Base-by-base conservation (phyloP, 2,113 vertebrate genomes). In the Anoplopoma fimbria region DNA sequence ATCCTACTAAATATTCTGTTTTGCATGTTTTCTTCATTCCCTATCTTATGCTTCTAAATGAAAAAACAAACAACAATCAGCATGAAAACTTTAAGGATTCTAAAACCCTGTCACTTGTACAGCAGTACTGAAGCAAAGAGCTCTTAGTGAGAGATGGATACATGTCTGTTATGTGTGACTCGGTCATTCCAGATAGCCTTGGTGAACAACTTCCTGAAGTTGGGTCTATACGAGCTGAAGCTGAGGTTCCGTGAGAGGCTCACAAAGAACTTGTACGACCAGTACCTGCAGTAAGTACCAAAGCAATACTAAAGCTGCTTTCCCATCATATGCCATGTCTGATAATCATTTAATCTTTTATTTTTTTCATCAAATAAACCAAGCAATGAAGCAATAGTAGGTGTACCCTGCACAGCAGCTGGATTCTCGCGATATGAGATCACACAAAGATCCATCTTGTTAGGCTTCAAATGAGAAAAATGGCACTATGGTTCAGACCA, bases 141-240 rank as follows among this genome's bases (percentile, higher is more conserved):
- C 21, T 51, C 8, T 29, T 9, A 5, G 10, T 55, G 34, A 67
- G 25, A 76, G 15, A 34, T 55, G 21, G 0, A 53, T 55, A 12
- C 27, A 25, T 71, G 9, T 55, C 5, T 49, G 8, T 69, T 47
- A 14, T 69, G 25, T 90, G 12, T 85, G 58, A 42, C 13, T 62
- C 55, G 51, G 8, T 85, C 45, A 14, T 90, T 94, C 69, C 94
- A 99, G 98, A 98, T 99, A 69, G 97, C 98, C 79, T 87, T 99
- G 91, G 96, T 99, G 77, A 99, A 99, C 95, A 99, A 97, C 93
- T 97, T 99, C 84, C 88, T 99, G 88, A 99, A 99, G 91, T 95
- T 98, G 87, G 98, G 98, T 61, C 91, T 99, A 61, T 97, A 98
- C 78, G 97, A 99, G 77, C 88, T 99, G 88, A 99, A 99, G 89